Conservation (phyloP, 2,113 vertebrate species). For the Rhizomys pruinosus region DNA sequence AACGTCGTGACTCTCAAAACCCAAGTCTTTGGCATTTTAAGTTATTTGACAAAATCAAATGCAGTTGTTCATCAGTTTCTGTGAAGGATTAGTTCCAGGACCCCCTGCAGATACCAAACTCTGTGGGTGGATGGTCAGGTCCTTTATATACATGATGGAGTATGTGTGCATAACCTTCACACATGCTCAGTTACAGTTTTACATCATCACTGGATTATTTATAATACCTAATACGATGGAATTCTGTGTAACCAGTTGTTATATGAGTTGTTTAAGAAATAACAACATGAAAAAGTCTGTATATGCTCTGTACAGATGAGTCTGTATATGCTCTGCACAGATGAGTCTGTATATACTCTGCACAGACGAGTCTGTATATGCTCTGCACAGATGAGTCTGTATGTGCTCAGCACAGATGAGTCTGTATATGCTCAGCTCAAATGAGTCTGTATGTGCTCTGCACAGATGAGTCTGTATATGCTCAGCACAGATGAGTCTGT, state of each 20-base stretch:
- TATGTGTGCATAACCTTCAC: background rate
- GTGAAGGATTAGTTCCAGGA: background rate
- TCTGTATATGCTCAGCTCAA: too few relatives aligned
- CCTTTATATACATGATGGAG: background rate
- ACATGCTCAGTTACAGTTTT: background rate
- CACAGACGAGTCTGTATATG: too few relatives aligned
- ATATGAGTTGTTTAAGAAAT: background rate
- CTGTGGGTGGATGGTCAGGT: background rate
- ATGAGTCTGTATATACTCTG: background rate
- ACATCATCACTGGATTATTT: background rate
- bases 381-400: too few relatives aligned
- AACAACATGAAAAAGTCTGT: background rate
- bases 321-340: background rate
- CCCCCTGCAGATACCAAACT: background rate
- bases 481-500: background rate
- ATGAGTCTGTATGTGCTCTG: too few relatives aligned
- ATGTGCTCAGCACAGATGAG: background rate
- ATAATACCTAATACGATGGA: background rate
- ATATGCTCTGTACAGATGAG: background rate
- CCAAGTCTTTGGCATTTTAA: conserved; percentile 23
- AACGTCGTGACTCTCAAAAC: conserved; percentile 30
- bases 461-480: background rate
- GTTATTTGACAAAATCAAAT: conserved; percentile 51
- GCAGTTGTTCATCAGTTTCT: conserved; percentile 12
- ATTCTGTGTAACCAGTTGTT: background rate